Evolutionary conservation across 2,113 vertebrate species (phyloP).

Genomic region (Eulacestoma nigropectus): DNA sequence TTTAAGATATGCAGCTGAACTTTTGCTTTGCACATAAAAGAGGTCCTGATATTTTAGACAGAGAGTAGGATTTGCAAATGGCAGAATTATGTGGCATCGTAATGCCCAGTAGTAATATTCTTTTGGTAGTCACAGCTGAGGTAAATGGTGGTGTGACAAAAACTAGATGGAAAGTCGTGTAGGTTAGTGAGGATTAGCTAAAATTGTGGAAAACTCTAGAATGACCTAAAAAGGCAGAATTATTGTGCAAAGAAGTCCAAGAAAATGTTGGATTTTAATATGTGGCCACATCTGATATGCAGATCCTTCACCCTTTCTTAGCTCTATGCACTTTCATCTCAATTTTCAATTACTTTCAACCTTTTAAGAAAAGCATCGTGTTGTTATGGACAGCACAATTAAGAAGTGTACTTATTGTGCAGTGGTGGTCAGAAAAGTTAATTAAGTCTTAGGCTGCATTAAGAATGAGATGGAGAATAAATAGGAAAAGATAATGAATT

Average conservation of each 20-base stretch:
- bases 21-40: not conserved
- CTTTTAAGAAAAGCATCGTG: not conserved
- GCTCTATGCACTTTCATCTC: not conserved
- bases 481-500: not conserved
- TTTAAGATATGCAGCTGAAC: not conserved
- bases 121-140: not conserved
- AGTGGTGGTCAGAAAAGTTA: slow-evolving; percentile 2
- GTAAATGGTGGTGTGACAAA: not conserved
- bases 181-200: not conserved
- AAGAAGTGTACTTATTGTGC: not conserved
- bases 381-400: not conserved
- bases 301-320: not conserved
- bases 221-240: not conserved
- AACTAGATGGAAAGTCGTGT: not conserved
- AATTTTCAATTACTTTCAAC: not conserved
- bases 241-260: not conserved
- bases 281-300: not conserved
- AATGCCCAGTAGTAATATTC: not conserved
- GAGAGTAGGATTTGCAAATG: not conserved
- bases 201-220: not conserved
- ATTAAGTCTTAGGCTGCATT: not conserved
- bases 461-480: not conserved
- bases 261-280: not conserved
- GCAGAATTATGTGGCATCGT: not conserved
- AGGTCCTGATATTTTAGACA: not conserved